These are phyloP conservation scores for Smutsia temminckii DNA, from an alignment of 2,797 vertebrate species.

Conservation along the genomic window DNA sequence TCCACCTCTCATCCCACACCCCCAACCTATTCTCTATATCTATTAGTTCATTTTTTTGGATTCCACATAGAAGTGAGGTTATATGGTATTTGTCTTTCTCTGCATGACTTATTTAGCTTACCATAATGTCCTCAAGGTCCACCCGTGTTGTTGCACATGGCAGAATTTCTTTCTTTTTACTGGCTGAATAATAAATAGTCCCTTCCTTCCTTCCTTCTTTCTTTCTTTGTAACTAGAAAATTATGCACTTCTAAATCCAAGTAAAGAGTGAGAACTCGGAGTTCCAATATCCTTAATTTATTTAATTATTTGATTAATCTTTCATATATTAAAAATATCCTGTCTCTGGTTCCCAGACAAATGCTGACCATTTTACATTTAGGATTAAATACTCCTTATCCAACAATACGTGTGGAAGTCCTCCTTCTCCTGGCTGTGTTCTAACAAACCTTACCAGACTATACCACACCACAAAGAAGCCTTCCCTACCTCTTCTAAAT, in stretches of 20 bases:
- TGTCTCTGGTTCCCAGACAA: background rate
- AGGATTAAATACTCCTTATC: background rate
- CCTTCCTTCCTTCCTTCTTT: too few species aligned
- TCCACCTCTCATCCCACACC: background rate
- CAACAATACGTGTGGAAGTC: background rate
- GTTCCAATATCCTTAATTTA: background rate
- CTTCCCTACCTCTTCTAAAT: background rate
- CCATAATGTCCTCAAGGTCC: background rate
- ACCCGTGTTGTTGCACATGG: background rate
- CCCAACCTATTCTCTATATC: background rate
- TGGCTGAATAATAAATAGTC: too few species aligned
- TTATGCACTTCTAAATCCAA: background rate
- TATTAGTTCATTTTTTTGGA: background rate
- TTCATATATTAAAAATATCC: background rate
- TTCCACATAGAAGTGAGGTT: background rate
- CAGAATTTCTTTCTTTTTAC: background rate
- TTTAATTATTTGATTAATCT: background rate
- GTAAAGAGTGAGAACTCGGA: background rate
- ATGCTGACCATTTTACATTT: background rate
- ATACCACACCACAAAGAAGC: background rate
- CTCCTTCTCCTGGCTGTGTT: background rate
- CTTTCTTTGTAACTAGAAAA: too few species aligned
- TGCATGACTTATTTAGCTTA: background rate
- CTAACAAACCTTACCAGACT: background rate
- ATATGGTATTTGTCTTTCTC: background rate